Evolutionary conservation across 2,888 invertebrate species (phyloP), one percentile per base, ranked within the genome.

Genomic region (Drymonia ruficornis): DNA sequence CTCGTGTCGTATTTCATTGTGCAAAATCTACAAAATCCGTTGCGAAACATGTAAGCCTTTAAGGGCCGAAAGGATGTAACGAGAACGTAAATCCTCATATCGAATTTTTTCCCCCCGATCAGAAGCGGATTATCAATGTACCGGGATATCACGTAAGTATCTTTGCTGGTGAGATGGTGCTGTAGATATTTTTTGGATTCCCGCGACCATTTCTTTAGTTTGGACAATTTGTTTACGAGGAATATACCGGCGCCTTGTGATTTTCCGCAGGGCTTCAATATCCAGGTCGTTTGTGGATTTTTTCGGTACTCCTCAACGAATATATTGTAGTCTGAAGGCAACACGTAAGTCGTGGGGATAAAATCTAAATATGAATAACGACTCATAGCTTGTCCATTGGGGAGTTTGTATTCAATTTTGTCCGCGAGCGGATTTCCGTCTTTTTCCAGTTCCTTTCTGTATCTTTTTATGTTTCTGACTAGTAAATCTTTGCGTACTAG

Each of bases 61-160:
- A 98, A 89, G 18, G 98, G 98, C 47, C 97, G 95, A 84, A 98
- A 98, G 0, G 98, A 97, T 8, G 98, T 97, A 52, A 98, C 98
- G 59, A 98, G 92, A 47, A 98, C 97, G 84, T 98, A 98, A 48
- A 98, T 92, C 64, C 98, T 94, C 59, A 98, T 94, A 91, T 98
- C 98, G 87, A 98, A 98, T 87, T 98, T 98, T 87, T 98, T 98
- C 2, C 98, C 98, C 48, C 98, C 98, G 79, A 98, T 98, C 69
- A 98, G 89, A 50, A 98, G 90, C 5, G 98, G 98, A 92, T 98
- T 98, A 77, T 98, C 97, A 64, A 98, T 98, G 82, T 98, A 98
- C 91, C 96, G 96, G 15, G 98, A 98, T 81, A 98, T 98, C 36
- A 98, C 98, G 81, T 98, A 98, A 56, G 96, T 96, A 84, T 97